phyloP scores from a whole-genome alignment of 2,888 invertebrate species.

The Aspidiotus rigidus region DNA sequence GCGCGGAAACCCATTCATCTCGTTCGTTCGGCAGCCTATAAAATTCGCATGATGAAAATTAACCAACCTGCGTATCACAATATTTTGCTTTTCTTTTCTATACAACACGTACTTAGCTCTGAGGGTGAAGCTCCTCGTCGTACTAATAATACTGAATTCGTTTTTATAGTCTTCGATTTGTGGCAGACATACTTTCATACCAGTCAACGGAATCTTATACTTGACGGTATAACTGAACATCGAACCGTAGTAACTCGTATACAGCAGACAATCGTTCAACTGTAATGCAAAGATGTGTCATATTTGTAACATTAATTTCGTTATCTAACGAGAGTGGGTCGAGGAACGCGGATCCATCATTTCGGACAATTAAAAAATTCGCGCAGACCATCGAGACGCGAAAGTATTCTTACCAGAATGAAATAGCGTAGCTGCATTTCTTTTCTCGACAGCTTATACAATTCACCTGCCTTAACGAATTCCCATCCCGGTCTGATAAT shows the following conservation, averaged over 20 bases:
- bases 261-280: constrained; percentile 46
- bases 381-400: background rate
- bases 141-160: constrained; percentile 50
- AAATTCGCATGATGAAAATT: background rate
- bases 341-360: background rate
- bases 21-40: constrained; percentile 46
- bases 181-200: constrained; percentile 47
- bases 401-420: constrained; percentile 49
- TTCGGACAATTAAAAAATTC: constrained; percentile 38
- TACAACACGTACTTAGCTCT: constrained; percentile 45
- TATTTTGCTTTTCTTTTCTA: background rate
- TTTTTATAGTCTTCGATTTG: constrained; percentile 46
- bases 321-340: background rate
- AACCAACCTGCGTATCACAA: background rate
- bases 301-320: background rate
- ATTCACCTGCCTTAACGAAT: constrained; percentile 54
- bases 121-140: constrained; percentile 49
- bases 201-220: constrained; percentile 47
- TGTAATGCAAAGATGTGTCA: constrained; percentile 38
- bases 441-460: constrained; percentile 55
- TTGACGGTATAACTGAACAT: constrained; percentile 44
- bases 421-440: constrained; percentile 55
- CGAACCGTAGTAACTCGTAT: constrained; percentile 44
- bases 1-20: constrained; percentile 47
- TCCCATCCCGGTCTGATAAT: constrained; percentile 50